Conservation (phyloP, 2,888 invertebrate species). For the Fragum fragum region DNA sequence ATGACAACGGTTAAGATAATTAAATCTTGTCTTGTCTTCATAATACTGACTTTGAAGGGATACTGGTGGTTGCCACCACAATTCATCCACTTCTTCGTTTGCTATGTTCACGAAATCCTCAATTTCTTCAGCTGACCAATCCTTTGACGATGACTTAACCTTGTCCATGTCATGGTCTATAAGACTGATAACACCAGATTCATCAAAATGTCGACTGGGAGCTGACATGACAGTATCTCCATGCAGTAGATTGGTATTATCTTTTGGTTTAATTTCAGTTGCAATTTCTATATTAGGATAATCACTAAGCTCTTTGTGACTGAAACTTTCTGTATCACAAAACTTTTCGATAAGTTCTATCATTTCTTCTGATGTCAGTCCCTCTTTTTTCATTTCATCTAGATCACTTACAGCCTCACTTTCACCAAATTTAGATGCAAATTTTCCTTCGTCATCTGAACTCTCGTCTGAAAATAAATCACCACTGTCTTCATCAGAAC, state of each 20-base stretch:
- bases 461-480: neutral
- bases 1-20: too few relatives aligned
- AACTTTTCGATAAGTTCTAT: constrained; percentile 45
- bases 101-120: constrained; percentile 58
- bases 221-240: neutral
- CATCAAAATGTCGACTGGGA: constrained; percentile 19
- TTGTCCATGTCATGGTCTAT: neutral
- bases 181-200: constrained; percentile 14
- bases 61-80: constrained; percentile 49
- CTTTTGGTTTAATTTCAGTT: neutral
- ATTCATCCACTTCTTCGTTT: constrained; percentile 48
- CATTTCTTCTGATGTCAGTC: constrained; percentile 57
- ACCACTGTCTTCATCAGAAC: neutral
- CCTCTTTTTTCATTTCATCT: constrained; percentile 42
- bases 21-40: too few relatives aligned
- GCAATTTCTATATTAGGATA: neutral
- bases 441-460: neutral
- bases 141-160: neutral
- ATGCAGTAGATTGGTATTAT: neutral
- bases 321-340: neutral
- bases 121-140: constrained; percentile 42
- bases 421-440: neutral
- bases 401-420: neutral
- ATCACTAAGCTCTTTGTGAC: neutral
- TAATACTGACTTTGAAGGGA: constrained; percentile 52